Percentiles rank a stretch among this genome's conserved stretches.
phyloP scores from a whole-genome alignment of 2,797 vertebrate genomes.

The Erethizon dorsatum region DNA sequence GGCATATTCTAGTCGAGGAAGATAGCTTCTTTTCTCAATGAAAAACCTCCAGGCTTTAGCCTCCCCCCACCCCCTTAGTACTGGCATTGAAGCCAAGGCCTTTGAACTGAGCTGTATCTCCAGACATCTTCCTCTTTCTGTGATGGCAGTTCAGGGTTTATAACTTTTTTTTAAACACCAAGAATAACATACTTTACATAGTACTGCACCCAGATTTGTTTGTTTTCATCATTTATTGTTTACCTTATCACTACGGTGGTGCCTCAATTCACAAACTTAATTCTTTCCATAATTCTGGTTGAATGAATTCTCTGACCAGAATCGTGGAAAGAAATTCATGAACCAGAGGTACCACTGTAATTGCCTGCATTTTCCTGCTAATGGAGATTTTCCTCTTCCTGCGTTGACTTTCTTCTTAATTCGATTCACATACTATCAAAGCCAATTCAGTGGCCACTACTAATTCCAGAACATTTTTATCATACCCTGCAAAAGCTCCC shows the following conservation, averaged over 20 bases:
- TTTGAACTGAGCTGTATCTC: not conserved
- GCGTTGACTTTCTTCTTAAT: not conserved
- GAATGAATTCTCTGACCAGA: not conserved
- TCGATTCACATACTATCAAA: not conserved
- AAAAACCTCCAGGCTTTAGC: not conserved
- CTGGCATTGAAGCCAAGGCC: not conserved
- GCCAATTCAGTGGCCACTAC: not conserved
- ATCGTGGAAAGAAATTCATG: not conserved
- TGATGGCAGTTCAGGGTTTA: not conserved
- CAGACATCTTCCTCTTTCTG: not conserved
- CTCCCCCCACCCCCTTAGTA: not conserved
- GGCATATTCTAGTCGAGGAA: accelerated
- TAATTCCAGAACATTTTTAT: not conserved
- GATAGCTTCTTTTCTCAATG: not conserved
- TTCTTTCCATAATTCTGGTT: not conserved
- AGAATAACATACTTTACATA: not conserved
- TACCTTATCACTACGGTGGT: not conserved
- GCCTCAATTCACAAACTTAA: not conserved
- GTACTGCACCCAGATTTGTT: not conserved
- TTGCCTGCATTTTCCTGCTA: not conserved
- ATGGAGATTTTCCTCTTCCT: not conserved
- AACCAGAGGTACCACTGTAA: not conserved
- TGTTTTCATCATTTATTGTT: not conserved
- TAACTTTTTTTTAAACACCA: not conserved
- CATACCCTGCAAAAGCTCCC: accelerated